These are phyloP conservation scores for Sakesphorus luctuosus DNA, from an alignment of 2,113 vertebrate species.

Conservation along the genomic window DNA sequence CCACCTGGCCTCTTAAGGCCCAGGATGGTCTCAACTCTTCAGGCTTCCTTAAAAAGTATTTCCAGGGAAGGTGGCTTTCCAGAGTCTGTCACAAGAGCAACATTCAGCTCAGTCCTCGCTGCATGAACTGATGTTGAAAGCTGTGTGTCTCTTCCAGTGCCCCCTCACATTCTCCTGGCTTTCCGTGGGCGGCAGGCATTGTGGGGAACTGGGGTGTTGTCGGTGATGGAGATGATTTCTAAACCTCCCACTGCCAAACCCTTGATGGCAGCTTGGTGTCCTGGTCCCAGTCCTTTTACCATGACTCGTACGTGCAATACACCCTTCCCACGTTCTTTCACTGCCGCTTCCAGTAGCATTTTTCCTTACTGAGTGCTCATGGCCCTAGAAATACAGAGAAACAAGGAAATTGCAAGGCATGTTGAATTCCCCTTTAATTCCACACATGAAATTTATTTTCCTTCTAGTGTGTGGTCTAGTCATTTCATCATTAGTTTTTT, in stretches of 20 bases:
- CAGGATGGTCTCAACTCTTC: not conserved
- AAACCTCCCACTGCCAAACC: constrained; percentile 92
- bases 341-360: not conserved
- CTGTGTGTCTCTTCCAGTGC: not conserved
- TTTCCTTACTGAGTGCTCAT: not conserved
- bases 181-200: constrained; percentile 95
- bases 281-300: no score
- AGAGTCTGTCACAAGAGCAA: not conserved
- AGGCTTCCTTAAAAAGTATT: not conserved
- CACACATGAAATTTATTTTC: not conserved
- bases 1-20: not conserved
- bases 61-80: not conserved
- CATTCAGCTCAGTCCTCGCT: not conserved
- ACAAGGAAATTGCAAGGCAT: not conserved
- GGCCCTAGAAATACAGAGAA: not conserved
- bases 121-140: not conserved
- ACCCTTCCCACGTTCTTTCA: no score
- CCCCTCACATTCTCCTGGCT: constrained; percentile 82
- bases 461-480: not conserved
- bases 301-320: no score
- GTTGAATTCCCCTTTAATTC: not conserved
- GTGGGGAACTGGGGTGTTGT: constrained; percentile 94
- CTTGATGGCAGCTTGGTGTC: constrained; percentile 93
- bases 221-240: constrained; percentile 93
- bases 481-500: not conserved